Base-by-base conservation (phyloP, 2,888 invertebrate species). In the Meliscaeva auricollis region DNA sequence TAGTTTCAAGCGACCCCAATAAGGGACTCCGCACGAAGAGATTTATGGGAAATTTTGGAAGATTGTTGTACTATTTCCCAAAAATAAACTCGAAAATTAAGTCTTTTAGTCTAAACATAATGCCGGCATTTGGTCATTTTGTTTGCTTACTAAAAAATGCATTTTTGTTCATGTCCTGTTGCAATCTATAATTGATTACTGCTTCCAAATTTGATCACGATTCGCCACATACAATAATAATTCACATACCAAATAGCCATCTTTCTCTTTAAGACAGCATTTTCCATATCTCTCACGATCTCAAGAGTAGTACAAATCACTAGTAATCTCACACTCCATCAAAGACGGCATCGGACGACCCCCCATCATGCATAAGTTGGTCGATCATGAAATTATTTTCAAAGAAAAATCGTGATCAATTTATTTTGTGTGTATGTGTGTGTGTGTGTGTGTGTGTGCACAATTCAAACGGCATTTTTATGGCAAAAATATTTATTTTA, bases 241-340 rank as follows among this genome's bases (percentile, higher is more conserved):
- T 5, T 8, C 54, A 32, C 30, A 17, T 7, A 5, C 5, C 17
- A 35, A 60, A 13, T 22, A 13, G n/a, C 22, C 22, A 60, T 26
- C 17, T 56, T 41, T 38, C 20, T 38, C 35, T 41, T 2, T 13
- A n/a, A 22, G 22, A n/a, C n/a, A n/a, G 8, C 41, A 60, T 60
- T 60, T 41, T 22, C 60, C 38, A 60, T 60, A 60, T 41, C 38
- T 38, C 60, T 60, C 60, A 60, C 41, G 41, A 60, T 60, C 60
- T 15, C 9, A 9, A 41, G 38, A 38, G 38, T 38, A 58, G 20
- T 35, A 58, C 58, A 58, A 58, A 58, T 58, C 35, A 58, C 58
- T 5, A 58, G 58, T 58, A 35, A 58, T 58, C 35, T 58, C 38
- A 58, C 58, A 58, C 58, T 35, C 20, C 58, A 58, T 58, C 58